Percentiles rank a stretch among this genome's conserved stretches.
These are phyloP conservation scores for Muraenolepis orangiensis DNA, from an alignment of 2,797 vertebrate species.

Conservation along the genomic window DNA sequence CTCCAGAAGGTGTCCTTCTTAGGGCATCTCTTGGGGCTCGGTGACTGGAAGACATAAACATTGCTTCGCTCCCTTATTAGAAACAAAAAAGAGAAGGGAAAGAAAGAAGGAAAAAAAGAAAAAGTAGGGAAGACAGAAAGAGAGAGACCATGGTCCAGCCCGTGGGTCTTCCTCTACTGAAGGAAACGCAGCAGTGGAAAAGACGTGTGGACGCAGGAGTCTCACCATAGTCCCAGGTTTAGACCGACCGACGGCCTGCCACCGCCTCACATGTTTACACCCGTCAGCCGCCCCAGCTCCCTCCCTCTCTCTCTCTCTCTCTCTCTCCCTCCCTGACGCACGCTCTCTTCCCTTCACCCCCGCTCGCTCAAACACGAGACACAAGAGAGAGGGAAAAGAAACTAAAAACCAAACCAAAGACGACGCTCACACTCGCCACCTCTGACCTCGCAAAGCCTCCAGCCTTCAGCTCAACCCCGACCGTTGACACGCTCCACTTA, in stretches of 20 bases:
- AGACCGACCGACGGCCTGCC: no score
- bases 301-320: no score
- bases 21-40: conserved; percentile 55
- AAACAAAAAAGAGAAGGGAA: not conserved
- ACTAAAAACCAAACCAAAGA: not conserved
- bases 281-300: no score
- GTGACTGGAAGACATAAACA: conserved; percentile 23
- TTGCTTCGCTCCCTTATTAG: conserved; percentile 31
- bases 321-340: no score
- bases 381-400: not conserved
- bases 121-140: conserved; percentile 2
- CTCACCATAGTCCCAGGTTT: no score
- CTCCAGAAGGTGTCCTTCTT: conserved; percentile 67
- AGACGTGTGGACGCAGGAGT: no score
- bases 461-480: conserved; percentile 38
- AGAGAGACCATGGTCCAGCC: no score
- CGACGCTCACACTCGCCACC: conserved; percentile 53
- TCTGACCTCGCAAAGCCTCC: conserved; percentile 42
- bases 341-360: no score
- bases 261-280: no score
- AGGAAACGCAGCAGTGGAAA: conserved; percentile 9
- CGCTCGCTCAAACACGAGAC: not conserved
- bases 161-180: no score
- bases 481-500: conserved; percentile 48
- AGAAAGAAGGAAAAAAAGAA: conserved; percentile 8